Percentiles rank a stretch among this genome's conserved stretches.
Conservation (phyloP, 1,140 invertebrate species). For the Tetragnatha versicolor region DNA sequence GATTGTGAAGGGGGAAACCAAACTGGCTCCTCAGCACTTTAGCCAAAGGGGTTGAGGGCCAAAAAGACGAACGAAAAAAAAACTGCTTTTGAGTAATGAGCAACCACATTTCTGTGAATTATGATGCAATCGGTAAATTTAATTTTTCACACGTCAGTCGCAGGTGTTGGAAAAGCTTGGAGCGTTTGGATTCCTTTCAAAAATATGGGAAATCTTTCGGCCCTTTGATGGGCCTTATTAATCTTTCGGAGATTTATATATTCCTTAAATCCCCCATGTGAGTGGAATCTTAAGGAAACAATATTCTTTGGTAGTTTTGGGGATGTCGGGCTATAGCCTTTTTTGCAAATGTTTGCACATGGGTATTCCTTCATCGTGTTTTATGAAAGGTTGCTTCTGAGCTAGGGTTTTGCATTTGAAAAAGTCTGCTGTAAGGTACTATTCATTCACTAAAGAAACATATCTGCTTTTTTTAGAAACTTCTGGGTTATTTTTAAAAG, state of each 20-base stretch:
- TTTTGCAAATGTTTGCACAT: not conserved
- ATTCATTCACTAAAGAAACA: not conserved
- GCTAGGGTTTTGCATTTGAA: not conserved
- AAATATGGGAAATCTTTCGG: conserved; percentile 41
- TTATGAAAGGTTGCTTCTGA: not conserved
- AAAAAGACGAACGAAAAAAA: too few relatives aligned
- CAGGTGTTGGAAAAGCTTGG: conserved; percentile 40
- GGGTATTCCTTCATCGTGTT: not conserved
- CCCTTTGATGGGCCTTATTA: conserved; percentile 38
- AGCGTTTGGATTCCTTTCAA: conserved; percentile 35
- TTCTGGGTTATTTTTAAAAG: too few relatives aligned
- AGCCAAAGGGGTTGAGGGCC: too few relatives aligned
- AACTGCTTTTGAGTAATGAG: conserved; percentile 46
- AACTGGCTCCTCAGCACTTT: too few relatives aligned
- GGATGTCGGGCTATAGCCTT: not conserved
- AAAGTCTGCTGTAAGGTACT: not conserved
- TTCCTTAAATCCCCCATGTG: not conserved
- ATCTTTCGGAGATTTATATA: conserved; percentile 45
- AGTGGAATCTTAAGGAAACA: not conserved
- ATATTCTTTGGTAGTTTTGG: too few relatives aligned
- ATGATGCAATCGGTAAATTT: conserved; percentile 49
- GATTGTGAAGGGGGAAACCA: too few relatives aligned
- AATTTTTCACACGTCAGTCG: conserved; percentile 54
- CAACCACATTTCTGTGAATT: conserved; percentile 43
- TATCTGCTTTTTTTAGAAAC: too few relatives aligned